A percentile compares a stretch with the other conserved stretches of the same genome.
Conservation (phyloP, 1,140 invertebrate species). For the Calosoma granatense region DNA sequence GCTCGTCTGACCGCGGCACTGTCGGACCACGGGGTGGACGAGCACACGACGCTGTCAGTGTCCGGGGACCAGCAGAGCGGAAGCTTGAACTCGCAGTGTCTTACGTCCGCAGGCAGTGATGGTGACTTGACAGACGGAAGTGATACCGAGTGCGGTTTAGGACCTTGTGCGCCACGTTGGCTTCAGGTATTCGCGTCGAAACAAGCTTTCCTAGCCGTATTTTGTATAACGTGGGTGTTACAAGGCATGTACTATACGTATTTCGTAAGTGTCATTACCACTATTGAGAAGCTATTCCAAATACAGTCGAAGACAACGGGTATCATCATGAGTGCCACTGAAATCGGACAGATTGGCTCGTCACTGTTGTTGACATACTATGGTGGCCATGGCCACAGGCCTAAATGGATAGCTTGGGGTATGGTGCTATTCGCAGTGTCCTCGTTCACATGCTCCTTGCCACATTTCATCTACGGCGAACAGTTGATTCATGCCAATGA, state of each 20-base stretch:
- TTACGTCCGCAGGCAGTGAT: conserved; percentile 14
- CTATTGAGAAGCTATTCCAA: conserved; percentile 92
- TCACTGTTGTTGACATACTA: conserved; percentile 86
- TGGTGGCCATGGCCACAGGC: conserved; percentile 85
- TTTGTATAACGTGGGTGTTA: conserved; percentile 79
- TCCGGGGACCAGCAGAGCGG: conserved; percentile 8
- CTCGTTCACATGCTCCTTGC: conserved; percentile 76
- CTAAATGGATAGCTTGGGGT: conserved; percentile 92
- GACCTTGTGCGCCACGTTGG: conserved; percentile 57
- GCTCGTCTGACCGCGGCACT: background rate
- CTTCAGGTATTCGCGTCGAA: conserved; percentile 74
- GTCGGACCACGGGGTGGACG: background rate
- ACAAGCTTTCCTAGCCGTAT: conserved; percentile 76
- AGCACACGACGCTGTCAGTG: background rate
- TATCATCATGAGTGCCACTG: conserved; percentile 85
- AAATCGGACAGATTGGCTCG: conserved; percentile 88
- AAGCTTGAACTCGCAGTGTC: conserved; percentile 18
- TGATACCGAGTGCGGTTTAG: conserved; percentile 55
- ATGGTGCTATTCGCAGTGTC: conserved; percentile 83
- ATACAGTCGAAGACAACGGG: conserved; percentile 92
- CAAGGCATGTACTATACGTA: conserved; percentile 94
- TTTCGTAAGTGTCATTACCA: conserved; percentile 93
- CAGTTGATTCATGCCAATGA: conserved; percentile 56
- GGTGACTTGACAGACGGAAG: conserved; percentile 32
- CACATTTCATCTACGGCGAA: conserved; percentile 70